Conservation (phyloP, 2,888 invertebrate genomes). For the Thalpophila matura region DNA sequence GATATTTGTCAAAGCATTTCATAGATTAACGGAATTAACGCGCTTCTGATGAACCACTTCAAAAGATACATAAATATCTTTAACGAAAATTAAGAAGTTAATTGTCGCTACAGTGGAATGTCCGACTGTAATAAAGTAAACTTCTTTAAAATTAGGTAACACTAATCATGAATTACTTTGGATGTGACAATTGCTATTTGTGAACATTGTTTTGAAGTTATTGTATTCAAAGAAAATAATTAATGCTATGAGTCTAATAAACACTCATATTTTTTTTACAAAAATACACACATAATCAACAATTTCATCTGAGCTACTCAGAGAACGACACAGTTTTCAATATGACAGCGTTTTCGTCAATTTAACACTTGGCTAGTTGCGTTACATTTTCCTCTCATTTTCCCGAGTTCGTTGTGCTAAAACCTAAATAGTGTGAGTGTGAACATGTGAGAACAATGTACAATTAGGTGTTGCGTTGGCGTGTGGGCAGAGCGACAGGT, state of each 20-base stretch:
- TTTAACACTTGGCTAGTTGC: slow-evolving; percentile 58
- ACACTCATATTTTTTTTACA: slow-evolving; percentile 15
- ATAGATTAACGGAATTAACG: slow-evolving; percentile 82
- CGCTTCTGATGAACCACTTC: slow-evolving; percentile 76
- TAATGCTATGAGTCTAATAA: slow-evolving; percentile 21
- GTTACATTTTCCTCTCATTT: slow-evolving; percentile 39
- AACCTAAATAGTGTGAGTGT: slow-evolving; percentile 70
- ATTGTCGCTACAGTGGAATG: slow-evolving; percentile 71
- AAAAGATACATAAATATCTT: slow-evolving; percentile 80
- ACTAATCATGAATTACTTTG: slow-evolving; percentile 44
- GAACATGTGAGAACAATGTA: slow-evolving; percentile 80
- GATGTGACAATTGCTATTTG: slow-evolving; percentile 26
- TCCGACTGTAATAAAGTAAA: slow-evolving; percentile 68
- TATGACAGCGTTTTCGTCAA: slow-evolving; percentile 46
- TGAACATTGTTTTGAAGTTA: slow-evolving; percentile 43
- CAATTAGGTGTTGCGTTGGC: slow-evolving; percentile 79
- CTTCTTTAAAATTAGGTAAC: slow-evolving; percentile 58
- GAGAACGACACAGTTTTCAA: background rate
- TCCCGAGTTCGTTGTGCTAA: slow-evolving; percentile 72
- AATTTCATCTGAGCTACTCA: background rate
- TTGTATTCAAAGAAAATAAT: slow-evolving; percentile 38
- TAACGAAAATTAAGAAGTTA: slow-evolving; percentile 76
- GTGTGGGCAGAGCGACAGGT: slow-evolving; percentile 71
- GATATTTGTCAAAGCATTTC: slow-evolving; percentile 79
- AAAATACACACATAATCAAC: slow-evolving; percentile 9